Conservation (phyloP, 2,888 invertebrate species). For the Melipona beecheii region DNA sequence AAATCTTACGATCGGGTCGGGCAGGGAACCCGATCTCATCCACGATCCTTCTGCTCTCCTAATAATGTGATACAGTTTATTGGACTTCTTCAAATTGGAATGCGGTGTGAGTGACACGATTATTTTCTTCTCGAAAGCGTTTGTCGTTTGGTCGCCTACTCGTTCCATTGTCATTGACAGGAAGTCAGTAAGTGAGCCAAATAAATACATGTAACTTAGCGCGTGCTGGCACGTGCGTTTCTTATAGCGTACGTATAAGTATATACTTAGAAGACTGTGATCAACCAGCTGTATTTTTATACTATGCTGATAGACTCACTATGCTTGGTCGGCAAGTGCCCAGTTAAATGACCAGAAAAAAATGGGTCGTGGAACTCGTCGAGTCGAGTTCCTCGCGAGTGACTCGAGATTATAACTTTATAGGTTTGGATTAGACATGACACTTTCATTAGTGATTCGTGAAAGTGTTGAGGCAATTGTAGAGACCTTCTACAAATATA, state of each 20-base stretch:
- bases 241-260: not conserved
- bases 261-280: not conserved
- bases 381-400: not conserved
- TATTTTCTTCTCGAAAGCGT: slow-evolving; percentile 44
- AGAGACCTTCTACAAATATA: not conserved
- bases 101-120: slow-evolving; percentile 75
- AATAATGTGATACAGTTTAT: slow-evolving; percentile 82
- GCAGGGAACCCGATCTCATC: slow-evolving; percentile 47
- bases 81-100: slow-evolving; percentile 82
- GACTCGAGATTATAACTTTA: not conserved
- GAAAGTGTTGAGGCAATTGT: not conserved
- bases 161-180: slow-evolving; percentile 8
- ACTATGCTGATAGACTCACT: slow-evolving; percentile 75
- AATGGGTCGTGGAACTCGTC: not conserved
- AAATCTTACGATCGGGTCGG: slow-evolving; percentile 34
- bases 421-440: not conserved
- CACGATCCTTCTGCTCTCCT: slow-evolving; percentile 75
- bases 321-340: slow-evolving; percentile 77
- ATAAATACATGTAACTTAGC: not conserved
- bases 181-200: not conserved
- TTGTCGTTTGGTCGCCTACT: not conserved
- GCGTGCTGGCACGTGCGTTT: slow-evolving; percentile 32
- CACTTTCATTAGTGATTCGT: too few relatives aligned
- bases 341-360: slow-evolving; percentile 16
- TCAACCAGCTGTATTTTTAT: slow-evolving; percentile 78